Conservation (phyloP, 1,140 invertebrate genomes). For the Antheraea pernyi region DNA sequence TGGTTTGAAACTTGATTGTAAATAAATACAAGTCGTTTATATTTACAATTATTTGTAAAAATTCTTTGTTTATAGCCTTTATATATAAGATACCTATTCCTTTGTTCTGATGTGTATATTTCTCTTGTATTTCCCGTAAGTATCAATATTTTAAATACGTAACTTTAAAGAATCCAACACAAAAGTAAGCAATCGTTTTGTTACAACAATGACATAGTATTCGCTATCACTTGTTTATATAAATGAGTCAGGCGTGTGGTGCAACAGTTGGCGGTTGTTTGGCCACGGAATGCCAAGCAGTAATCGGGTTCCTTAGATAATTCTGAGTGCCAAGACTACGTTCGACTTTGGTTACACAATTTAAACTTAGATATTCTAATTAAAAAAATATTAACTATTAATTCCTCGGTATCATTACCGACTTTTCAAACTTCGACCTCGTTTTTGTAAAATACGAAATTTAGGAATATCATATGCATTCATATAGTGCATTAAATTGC, state of each 20-base stretch:
- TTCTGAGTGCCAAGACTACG: neutral
- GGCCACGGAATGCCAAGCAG: conserved; percentile 9
- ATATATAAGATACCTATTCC: too few species aligned
- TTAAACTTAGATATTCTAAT: neutral
- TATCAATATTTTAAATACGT: neutral
- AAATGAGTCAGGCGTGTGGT: conserved; percentile 6
- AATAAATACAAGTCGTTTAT: too few species aligned
- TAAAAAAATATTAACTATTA: neutral
- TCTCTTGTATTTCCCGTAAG: too few species aligned
- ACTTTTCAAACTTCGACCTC: too few species aligned
- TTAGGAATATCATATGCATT: too few species aligned
- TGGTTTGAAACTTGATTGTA: too few species aligned
- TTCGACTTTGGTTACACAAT: conserved; percentile 1
- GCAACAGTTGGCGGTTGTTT: conserved; percentile 12
- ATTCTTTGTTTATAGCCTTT: too few species aligned
- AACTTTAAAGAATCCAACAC: neutral
- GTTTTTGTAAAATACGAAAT: too few species aligned
- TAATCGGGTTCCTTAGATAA: neutral
- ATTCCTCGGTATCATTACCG: neutral
- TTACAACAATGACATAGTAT: neutral
- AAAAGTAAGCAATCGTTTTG: neutral
- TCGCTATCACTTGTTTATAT: conserved; percentile 6
- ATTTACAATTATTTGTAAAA: too few species aligned
- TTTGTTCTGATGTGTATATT: too few species aligned
- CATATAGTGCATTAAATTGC: too few species aligned